A percentile compares a stretch with the other conserved stretches of the same genome.
These are phyloP conservation scores for Girardinichthys multiradiatus DNA, from an alignment of 2,113 vertebrate genomes.

Conservation along the genomic window DNA sequence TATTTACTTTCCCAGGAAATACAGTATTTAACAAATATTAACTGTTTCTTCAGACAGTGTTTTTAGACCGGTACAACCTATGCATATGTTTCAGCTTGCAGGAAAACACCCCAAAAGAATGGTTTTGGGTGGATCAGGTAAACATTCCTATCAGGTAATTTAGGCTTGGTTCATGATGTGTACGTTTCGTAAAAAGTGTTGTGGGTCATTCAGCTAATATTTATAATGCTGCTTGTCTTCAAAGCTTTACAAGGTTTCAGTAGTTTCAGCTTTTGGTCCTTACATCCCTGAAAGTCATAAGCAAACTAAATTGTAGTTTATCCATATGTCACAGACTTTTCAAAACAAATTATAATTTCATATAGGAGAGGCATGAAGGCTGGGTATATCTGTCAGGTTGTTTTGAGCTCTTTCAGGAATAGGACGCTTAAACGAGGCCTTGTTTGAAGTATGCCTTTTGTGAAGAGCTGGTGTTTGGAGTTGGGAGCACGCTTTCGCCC, in stretches of 20 bases:
- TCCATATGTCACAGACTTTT: slow-evolving; percentile 63
- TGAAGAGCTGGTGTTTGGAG: slow-evolving; percentile 64
- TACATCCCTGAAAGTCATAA: slow-evolving; percentile 64
- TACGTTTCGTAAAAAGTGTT: not conserved
- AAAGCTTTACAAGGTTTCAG: slow-evolving; percentile 59
- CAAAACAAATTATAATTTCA: slow-evolving; percentile 77
- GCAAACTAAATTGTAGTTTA: slow-evolving; percentile 62
- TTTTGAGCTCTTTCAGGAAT: slow-evolving; percentile 48
- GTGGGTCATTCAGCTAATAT: slow-evolving; percentile 43
- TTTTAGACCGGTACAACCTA: not conserved
- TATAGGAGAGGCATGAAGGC: slow-evolving; percentile 40
- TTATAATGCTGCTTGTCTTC: slow-evolving; percentile 55
- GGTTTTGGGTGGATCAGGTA: not conserved
- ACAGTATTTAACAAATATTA: not conserved
- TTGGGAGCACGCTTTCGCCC: slow-evolving; percentile 41
- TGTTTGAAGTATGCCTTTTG: slow-evolving; percentile 66
- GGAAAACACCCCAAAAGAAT: not conserved
- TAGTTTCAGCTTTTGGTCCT: slow-evolving; percentile 56
- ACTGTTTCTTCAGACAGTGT: not conserved
- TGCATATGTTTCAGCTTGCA: not conserved
- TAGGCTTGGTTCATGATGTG: not conserved
- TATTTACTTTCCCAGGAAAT: too few relatives aligned
- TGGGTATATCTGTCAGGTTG: slow-evolving; percentile 48
- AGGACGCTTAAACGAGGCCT: slow-evolving; percentile 47
- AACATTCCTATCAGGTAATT: not conserved